Conservation (phyloP, 2,113 vertebrate species). For the Serilophus lunatus region DNA sequence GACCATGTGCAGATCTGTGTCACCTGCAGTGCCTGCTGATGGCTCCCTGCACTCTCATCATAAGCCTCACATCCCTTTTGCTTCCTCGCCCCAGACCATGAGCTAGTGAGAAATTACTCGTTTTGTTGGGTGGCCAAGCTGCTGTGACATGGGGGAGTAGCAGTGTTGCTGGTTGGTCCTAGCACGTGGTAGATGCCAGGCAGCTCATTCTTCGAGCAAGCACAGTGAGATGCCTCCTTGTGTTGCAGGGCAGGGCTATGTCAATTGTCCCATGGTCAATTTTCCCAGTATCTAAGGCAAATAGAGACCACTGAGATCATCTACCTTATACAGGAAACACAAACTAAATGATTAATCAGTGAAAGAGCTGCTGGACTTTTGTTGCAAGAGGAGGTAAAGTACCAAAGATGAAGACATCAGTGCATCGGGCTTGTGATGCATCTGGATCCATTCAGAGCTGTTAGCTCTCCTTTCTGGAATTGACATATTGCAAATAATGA, state of each 20-base stretch:
- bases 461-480: background rate
- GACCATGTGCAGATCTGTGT: background rate
- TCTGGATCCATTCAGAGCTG: background rate
- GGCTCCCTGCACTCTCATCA: background rate
- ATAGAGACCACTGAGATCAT: background rate
- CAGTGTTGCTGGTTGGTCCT: background rate
- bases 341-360: background rate
- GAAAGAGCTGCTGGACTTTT: background rate
- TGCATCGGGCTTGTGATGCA: background rate
- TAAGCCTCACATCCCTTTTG: rapidly evolving
- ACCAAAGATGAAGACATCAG: background rate
- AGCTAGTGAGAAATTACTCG: background rate
- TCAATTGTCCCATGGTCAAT: background rate
- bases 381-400: background rate
- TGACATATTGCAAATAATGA: background rate
- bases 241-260: background rate
- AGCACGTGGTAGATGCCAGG: background rate
- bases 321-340: background rate
- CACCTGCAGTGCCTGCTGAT: rapidly evolving
- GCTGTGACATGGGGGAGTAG: rapidly evolving
- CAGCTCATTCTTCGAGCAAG: background rate
- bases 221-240: background rate
- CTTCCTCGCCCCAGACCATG: background rate
- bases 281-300: background rate
- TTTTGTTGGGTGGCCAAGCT: background rate